Evolutionary conservation across 2,797 vertebrate species (phyloP).

Genomic region (Enteromius fasciolatus): DNA sequence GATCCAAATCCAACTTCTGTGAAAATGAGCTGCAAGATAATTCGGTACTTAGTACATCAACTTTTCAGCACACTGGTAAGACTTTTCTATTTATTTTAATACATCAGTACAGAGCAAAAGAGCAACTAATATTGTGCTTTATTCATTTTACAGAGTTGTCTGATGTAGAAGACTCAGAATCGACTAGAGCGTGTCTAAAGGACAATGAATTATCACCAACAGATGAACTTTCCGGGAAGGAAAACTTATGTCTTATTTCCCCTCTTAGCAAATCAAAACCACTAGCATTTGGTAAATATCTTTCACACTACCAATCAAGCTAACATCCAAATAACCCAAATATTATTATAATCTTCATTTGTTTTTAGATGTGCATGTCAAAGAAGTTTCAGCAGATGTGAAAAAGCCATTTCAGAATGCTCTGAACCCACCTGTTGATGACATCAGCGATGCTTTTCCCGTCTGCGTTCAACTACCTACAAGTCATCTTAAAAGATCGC

Average conservation of each 20-base stretch:
- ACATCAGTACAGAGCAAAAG: not conserved
- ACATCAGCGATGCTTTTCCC: slow-evolving; percentile 29
- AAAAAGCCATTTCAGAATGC: not conserved
- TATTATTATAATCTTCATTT: not conserved
- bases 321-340: not conserved
- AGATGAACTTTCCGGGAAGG: slow-evolving; percentile 45
- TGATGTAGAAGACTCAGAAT: slow-evolving; percentile 47
- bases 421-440: not conserved
- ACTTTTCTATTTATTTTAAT: slow-evolving; percentile 1
- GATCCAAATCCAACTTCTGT: not conserved
- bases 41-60: not conserved
- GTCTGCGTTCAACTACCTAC: slow-evolving; percentile 31
- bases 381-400: slow-evolving; percentile 9
- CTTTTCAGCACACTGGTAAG: slow-evolving; percentile 17
- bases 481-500: slow-evolving; percentile 40
- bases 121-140: not conserved
- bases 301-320: not conserved
- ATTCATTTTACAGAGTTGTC: slow-evolving; percentile 50
- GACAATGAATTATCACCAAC: slow-evolving; percentile 54
- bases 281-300: slow-evolving; percentile 42
- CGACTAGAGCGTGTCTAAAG: slow-evolving; percentile 52
- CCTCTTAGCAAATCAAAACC: slow-evolving; percentile 21
- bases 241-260: slow-evolving; percentile 29
- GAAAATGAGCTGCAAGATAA: slow-evolving; percentile 1
- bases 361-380: not conserved